Base-by-base conservation (phyloP, 2,113 vertebrate genomes). In the Lagopus muta region DNA sequence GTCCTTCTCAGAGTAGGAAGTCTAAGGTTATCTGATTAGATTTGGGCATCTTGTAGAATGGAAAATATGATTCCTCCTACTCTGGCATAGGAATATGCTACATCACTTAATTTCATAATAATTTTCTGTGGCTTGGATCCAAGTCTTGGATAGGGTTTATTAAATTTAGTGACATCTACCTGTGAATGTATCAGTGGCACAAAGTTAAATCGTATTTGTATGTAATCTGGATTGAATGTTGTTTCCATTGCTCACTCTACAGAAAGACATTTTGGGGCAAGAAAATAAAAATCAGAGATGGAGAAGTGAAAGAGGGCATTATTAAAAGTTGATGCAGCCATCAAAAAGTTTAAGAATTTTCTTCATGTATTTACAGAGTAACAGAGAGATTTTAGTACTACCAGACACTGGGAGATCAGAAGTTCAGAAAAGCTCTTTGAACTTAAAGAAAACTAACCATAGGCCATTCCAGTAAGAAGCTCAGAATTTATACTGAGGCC, bases 91-190 rank as follows among this genome's bases (percentile, higher is more conserved):
- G 78, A 89, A 84, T 88, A 73, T 88, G 79, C 84, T 94, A 8
- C 57, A 86, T 94, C 82, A 82, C 90, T 93, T 67, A 91, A 89
- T 96, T 94, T 94, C 95, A 89, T 94, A 89, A 80, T 67, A 73
- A 42, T 76, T 90, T 60, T 77, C 91, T 7, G 3, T 94, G 93
- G 90, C 93, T 82, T 9, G 50, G 60, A 40, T 92, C 93, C 90
- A 90, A 84, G 50, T 86, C 52, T 92, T 88, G 42, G 66, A 78
- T 87, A 34, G 43, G 84, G 87, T 83, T 90, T 89, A 95, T 94
- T 88, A 57, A 42, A 90, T 92, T 91, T 75, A 79, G 76, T 95
- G 93, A 76, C 89, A 93, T 92, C 88, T 90, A 58, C 81, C 73
- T 86, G 82, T 67, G 93, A 78, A 66, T 42, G 81, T 86, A 88